Evolutionary conservation across 2,113 vertebrate species (phyloP), one percentile per base, ranked within the genome.

Genomic region (Thryonomys swinderianus): DNA sequence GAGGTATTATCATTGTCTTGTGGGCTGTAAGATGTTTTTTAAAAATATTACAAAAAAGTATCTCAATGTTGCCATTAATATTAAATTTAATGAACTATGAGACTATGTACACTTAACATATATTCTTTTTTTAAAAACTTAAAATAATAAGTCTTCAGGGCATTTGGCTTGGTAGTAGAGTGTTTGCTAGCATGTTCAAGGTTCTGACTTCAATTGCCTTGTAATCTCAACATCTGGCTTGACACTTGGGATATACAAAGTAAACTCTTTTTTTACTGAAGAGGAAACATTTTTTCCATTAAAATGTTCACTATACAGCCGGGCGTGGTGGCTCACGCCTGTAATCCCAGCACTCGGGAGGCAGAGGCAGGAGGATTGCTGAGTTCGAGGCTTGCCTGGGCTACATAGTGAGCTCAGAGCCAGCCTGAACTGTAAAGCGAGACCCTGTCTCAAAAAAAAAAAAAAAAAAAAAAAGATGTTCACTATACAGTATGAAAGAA

Each of bases 11-110:
- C 94, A 48, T 76, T 93, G 69, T 96, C 93, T 96, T 71, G 94
- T 84, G 96, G 64, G 96, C 98, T 98, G 97, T 80, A 98, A 98
- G 62, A 97, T 84, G 48, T 95, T 94, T 96, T 97, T 94, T 55
- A 40, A 81, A 85, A 90, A 81, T 79, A 78, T 96, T 78, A 76
- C 90, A 95, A 96, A 42, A 17, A 95, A 95, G 53, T 92, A 37
- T 90, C 66, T 95, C 93, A 93, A 82, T 67, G 76, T 45, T 95
- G 7, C 12, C 51, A 95, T 95, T 94, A 95, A 89, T 37, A 93
- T 64, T 95, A 94, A 95, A 91, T 83, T 59, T 84, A 86, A 86
- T 93, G 64, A 67, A 95, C 34, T 73, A 93, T 82, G 78, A 17
- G 78, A 89, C 90, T 67, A 14, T 73, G 6, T 37, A 9, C 71